A percentile compares a stretch with the other conserved stretches of the same genome.
phyloP scores from a whole-genome alignment of 2,797 vertebrate genomes.

The Mico argentatus region DNA sequence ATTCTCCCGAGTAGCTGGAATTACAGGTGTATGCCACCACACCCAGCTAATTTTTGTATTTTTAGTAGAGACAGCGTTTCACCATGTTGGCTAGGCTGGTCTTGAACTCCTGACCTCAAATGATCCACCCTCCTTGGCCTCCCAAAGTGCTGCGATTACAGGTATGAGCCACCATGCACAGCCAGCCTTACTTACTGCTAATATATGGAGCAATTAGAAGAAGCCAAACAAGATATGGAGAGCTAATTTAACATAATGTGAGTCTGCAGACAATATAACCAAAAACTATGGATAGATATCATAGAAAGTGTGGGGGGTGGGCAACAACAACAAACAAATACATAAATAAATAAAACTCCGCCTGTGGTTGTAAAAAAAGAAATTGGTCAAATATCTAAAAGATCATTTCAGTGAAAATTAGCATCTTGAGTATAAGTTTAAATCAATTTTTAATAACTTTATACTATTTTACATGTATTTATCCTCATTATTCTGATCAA shows the following conservation, averaged over 20 bases:
- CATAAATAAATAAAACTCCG: neutral
- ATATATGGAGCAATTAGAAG: neutral
- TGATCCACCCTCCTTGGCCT: neutral
- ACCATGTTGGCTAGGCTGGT: neutral
- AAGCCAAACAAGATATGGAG: neutral
- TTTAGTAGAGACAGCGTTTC: neutral
- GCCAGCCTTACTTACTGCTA: neutral
- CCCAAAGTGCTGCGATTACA: neutral
- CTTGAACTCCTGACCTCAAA: neutral
- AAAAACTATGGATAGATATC: neutral
- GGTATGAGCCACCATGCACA: neutral
- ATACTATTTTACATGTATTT: neutral
- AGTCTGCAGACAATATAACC: neutral
- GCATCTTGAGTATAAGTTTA: neutral
- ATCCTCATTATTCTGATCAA: constrained; percentile 6
- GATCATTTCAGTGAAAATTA: neutral
- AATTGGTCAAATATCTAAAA: neutral
- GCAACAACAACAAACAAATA: neutral
- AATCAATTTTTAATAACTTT: constrained; percentile 30
- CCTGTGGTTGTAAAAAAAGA: neutral
- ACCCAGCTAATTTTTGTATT: neutral
- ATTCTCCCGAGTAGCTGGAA: neutral
- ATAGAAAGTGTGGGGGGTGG: neutral
- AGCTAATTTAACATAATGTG: neutral
- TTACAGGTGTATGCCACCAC: neutral